These are phyloP conservation scores for Drosophila colorata DNA, from an alignment of 2,888 invertebrate genomes.

Conservation along the genomic window DNA sequence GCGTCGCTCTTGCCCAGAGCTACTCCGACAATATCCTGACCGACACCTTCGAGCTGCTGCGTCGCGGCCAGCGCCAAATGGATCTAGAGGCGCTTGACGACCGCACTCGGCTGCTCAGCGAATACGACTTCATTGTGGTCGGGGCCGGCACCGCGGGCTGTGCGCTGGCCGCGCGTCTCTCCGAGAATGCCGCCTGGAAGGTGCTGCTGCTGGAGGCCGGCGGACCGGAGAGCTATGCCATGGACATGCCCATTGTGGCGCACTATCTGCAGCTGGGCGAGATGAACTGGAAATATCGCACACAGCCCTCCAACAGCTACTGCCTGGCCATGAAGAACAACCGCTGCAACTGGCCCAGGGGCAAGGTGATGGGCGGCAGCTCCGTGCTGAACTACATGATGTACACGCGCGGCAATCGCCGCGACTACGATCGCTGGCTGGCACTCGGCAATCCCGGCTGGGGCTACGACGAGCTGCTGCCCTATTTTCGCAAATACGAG, in stretches of 20 bases:
- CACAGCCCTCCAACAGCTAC: conserved; percentile 89
- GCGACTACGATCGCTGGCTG: conserved; percentile 92
- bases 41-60: conserved; percentile 66
- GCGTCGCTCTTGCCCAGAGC: conserved; percentile 18
- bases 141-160: conserved; percentile 94
- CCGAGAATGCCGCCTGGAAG: conserved; percentile 89
- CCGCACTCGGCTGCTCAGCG: conserved; percentile 66
- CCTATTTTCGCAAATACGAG: conserved; percentile 92
- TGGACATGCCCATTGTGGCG: conserved; percentile 90
- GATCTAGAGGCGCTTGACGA: conserved; percentile 76
- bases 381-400: conserved; percentile 93
- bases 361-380: conserved; percentile 93
- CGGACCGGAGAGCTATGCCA: conserved; percentile 88
- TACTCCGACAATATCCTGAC: conserved; percentile 33
- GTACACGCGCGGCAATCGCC: conserved; percentile 89
- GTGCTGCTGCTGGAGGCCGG: conserved; percentile 91
- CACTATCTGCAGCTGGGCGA: conserved; percentile 89
- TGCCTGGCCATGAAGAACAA: conserved; percentile 90
- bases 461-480: conserved; percentile 89
- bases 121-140: conserved; percentile 91
- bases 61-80: conserved; percentile 72
- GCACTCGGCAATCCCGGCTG: conserved; percentile 90
- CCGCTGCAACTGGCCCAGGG: conserved; percentile 92
- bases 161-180: conserved; percentile 90
- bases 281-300: conserved; percentile 93